Conservation (phyloP, 2,888 invertebrate species). For the Eretmocerus hayati region DNA sequence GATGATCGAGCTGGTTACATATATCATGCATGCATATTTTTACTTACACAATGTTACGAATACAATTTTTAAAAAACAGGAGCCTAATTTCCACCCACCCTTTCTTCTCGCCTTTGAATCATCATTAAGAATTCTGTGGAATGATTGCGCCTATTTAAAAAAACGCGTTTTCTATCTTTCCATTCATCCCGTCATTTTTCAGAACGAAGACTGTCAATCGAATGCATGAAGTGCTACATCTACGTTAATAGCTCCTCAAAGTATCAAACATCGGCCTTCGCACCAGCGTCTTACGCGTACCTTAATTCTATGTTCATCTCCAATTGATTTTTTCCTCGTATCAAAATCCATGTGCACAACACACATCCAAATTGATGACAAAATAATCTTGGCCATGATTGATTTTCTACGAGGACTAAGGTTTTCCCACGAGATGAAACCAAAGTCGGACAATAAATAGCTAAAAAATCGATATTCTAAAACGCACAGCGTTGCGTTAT, state of each 20-base stretch:
- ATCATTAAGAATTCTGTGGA: background rate
- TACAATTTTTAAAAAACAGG: slow-evolving; percentile 5
- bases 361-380: too few species aligned
- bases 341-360: too few species aligned
- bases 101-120: slow-evolving; percentile 12
- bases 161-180: background rate
- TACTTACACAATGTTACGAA: slow-evolving; percentile 11
- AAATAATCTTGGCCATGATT: too few species aligned
- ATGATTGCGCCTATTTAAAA: too few species aligned
- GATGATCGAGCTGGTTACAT: slow-evolving; percentile 15
- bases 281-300: background rate
- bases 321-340: too few species aligned
- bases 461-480: too few species aligned
- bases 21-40: slow-evolving; percentile 16
- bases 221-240: background rate
- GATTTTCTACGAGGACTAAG: too few species aligned
- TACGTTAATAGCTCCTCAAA: slow-evolving; percentile 1
- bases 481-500: too few species aligned
- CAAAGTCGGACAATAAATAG: too few species aligned
- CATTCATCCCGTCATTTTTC: background rate
- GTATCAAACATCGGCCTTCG: background rate
- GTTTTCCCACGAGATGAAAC: too few species aligned
- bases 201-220: background rate
- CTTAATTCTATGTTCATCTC: too few species aligned
- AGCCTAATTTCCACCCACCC: slow-evolving; percentile 15